These are phyloP conservation scores for Nothocercus julius DNA, from an alignment of 2,113 vertebrate genomes.

Conservation along the genomic window DNA sequence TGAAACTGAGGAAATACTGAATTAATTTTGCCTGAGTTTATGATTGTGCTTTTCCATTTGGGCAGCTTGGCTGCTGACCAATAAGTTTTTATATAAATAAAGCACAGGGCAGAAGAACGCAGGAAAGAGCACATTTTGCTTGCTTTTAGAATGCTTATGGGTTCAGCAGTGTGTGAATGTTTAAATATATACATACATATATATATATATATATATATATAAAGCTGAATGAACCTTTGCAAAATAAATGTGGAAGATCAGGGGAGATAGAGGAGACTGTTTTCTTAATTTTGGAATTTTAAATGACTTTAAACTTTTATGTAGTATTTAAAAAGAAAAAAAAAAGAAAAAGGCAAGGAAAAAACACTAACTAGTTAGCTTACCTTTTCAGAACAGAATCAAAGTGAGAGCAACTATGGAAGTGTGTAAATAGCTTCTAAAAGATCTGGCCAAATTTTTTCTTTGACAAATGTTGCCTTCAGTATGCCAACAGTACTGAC, in stretches of 20 bases:
- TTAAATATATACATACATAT: neutral
- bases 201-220: too few species aligned
- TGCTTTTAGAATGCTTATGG: neutral
- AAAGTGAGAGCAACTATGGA: neutral
- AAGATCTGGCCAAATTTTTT: neutral
- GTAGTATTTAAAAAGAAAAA: neutral
- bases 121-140: neutral
- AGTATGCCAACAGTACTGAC: neutral
- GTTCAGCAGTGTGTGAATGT: neutral
- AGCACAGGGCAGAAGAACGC: neutral
- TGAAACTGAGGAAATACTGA: conserved; percentile 16
- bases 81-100: neutral
- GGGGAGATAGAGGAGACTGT: neutral
- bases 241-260: neutral
- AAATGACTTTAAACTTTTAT: neutral
- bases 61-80: neutral
- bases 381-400: neutral
- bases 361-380: too few species aligned
- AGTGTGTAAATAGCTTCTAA: neutral
- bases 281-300: neutral
- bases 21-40: neutral
- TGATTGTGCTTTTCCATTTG: neutral
- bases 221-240: neutral
- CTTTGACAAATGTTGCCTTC: neutral
- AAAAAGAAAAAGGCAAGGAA: neutral